Evolutionary conservation across 1,140 invertebrate species (phyloP).

Genomic region (Lanistes nyassanus): DNA sequence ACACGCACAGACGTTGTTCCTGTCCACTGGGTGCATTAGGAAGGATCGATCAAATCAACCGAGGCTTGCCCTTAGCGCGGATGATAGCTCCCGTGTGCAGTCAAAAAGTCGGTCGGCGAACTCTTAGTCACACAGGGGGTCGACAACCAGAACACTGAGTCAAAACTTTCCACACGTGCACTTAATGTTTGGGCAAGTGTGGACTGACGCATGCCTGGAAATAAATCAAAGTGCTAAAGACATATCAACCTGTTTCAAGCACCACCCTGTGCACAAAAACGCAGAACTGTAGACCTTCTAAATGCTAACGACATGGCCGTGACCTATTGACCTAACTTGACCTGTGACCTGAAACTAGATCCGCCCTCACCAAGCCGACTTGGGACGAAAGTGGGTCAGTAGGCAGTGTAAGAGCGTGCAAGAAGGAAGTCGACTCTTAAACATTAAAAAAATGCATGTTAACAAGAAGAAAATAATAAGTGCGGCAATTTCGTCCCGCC

Average conservation of each 20-base stretch:
- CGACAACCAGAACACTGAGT: neutral
- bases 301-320: neutral
- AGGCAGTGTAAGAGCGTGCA: neutral
- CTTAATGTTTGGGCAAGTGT: neutral
- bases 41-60: neutral
- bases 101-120: too few relatives aligned
- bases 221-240: neutral
- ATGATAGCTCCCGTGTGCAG: too few relatives aligned
- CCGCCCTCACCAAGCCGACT: slow-evolving; percentile 11
- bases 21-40: neutral
- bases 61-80: too few relatives aligned
- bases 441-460: neutral
- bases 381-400: slow-evolving; percentile 4
- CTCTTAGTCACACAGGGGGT: neutral
- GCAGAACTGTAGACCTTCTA: neutral
- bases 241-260: neutral
- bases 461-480: neutral
- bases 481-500: neutral
- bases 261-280: neutral
- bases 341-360: slow-evolving; percentile 19
- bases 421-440: neutral
- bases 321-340: slow-evolving; percentile 19
- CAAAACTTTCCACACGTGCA: neutral
- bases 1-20: neutral
- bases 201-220: neutral